Evolutionary conservation across 92 coral and sea anemone genomes (phyloP).

Genomic region (Metridium senile): DNA sequence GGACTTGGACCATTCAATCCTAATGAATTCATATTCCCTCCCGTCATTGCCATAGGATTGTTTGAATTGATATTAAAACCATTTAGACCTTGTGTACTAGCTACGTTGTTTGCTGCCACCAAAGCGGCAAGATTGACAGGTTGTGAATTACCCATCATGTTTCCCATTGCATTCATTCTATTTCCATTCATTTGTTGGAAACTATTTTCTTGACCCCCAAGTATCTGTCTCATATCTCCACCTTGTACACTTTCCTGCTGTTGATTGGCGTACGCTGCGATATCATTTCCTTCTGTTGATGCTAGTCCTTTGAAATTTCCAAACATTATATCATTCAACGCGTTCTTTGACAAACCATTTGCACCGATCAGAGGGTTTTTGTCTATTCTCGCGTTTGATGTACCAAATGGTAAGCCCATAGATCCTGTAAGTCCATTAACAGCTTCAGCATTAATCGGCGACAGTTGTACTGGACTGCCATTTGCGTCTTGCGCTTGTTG

Average conservation of each 20-base stretch:
- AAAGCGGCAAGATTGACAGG: slow-evolving; percentile 19
- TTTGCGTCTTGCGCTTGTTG: slow-evolving; percentile 5
- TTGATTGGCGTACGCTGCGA: slow-evolving; percentile 19
- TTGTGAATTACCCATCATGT: slow-evolving; percentile 11
- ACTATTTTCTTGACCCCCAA: slow-evolving; percentile 12
- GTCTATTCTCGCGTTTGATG: slow-evolving; percentile 27
- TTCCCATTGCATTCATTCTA: slow-evolving; percentile 19
- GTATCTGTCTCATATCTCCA: slow-evolving; percentile 30
- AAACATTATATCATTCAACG: slow-evolving; percentile 76
- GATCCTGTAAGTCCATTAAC: slow-evolving; percentile 26
- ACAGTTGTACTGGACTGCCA: neutral
- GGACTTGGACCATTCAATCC: slow-evolving; percentile 28
- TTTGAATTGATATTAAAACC: slow-evolving; percentile 17
- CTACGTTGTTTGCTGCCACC: slow-evolving; percentile 17
- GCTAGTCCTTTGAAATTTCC: slow-evolving; percentile 72
- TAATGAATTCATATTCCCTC: slow-evolving; percentile 11
- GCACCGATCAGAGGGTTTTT: slow-evolving; percentile 81
- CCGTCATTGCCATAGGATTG: slow-evolving; percentile 4
- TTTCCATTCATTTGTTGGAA: slow-evolving; percentile 1
- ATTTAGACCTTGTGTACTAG: slow-evolving; percentile 31
- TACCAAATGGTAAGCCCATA: slow-evolving; percentile 44
- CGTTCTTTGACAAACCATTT: slow-evolving; percentile 70
- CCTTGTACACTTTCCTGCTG: slow-evolving; percentile 17
- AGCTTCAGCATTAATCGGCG: slow-evolving; percentile 31
- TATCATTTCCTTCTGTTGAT: slow-evolving; percentile 23